Evolutionary conservation across 1,140 invertebrate genomes (phyloP).

Genomic region (Microplitis demolitor): DNA sequence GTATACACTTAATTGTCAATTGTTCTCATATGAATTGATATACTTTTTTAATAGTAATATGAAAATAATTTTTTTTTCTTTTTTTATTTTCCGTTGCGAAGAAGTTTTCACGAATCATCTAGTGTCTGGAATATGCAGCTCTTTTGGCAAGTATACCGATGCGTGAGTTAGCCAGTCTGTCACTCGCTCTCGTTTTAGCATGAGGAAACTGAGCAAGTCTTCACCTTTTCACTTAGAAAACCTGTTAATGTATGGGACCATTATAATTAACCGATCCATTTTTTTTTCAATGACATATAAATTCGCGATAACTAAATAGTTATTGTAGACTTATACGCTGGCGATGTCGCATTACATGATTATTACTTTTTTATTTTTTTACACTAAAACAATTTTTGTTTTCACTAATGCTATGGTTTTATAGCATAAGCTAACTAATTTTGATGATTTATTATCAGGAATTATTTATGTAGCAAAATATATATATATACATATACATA

Average conservation of each 20-base stretch:
- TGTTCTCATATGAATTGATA: too few relatives aligned
- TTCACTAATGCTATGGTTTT: slow-evolving; percentile 2
- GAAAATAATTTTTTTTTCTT: background rate
- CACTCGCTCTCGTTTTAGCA: slow-evolving; percentile 48
- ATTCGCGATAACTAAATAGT: background rate
- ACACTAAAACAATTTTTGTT: background rate
- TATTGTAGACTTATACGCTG: slow-evolving; percentile 3
- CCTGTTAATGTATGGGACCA: slow-evolving; percentile 58
- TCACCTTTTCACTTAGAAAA: slow-evolving; percentile 59
- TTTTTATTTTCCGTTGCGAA: background rate
- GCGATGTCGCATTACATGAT: slow-evolving; percentile 14
- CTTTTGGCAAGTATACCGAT: slow-evolving; percentile 38
- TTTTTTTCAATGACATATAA: background rate
- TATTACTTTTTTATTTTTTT: background rate
- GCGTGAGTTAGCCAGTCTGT: slow-evolving; percentile 43
- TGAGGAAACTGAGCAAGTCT: slow-evolving; percentile 50
- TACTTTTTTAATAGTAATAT: background rate
- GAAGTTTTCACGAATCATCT: slow-evolving; percentile 24
- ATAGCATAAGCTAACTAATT: slow-evolving; percentile 6
- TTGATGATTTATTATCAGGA: background rate
- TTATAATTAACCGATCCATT: slow-evolving; percentile 42
- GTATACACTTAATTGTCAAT: too few relatives aligned
- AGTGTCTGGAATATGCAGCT: slow-evolving; percentile 16
- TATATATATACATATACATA: too few relatives aligned
- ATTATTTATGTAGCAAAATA: too few relatives aligned